Base-by-base conservation (phyloP, 53 echinoderm and acorn worm species). In the Apostichopus leukothele region DNA sequence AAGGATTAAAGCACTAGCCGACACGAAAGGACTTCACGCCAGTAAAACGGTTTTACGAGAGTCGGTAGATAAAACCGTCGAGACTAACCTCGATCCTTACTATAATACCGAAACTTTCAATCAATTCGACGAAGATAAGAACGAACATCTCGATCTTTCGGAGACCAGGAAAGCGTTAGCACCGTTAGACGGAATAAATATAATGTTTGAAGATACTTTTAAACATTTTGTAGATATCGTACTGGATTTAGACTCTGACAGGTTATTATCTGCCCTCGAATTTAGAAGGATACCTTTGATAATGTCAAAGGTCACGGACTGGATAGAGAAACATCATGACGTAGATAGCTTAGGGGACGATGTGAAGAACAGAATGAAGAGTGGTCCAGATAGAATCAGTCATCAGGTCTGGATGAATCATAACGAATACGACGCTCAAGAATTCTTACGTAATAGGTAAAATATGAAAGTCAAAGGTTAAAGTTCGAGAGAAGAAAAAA, bases 341-440 rank as follows among this genome's bases (percentile, higher is more conserved):
- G 23, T 67, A 9, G 85, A 85, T 6, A 67, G 50, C 21, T 27
- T 50, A 22, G 66, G 14, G 8, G 63, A 61, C 10, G 71, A 68
- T 1, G 67, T 63, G 10, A 22, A 25, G 16, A 26, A 13, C 9
- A 66, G 67, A 50, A 67, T 85, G 16, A 26, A 67, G 26, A 67
- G 14, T 11, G 85, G 85, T 7, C 85, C 85, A 23, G 51, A 67
- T 26, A 85, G 85, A 67, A 50, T 85, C 50, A 85, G 85, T 51
- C 85, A 85, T 14, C 85, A 85, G 66, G 85, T 85, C 8, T 85
- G 85, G 85, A 67, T 85, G 71, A 13, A 85, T 13, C 68, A 60
- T 25, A 25, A 50, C 25, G 67, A 63, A 5, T 85, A 85, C 67
- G 85, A 85, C 66, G 66, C 23, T 76, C 12, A 27, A 3, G 7